Base-by-base conservation (phyloP, 2,113 vertebrate genomes). In the Pelusios castaneus region DNA sequence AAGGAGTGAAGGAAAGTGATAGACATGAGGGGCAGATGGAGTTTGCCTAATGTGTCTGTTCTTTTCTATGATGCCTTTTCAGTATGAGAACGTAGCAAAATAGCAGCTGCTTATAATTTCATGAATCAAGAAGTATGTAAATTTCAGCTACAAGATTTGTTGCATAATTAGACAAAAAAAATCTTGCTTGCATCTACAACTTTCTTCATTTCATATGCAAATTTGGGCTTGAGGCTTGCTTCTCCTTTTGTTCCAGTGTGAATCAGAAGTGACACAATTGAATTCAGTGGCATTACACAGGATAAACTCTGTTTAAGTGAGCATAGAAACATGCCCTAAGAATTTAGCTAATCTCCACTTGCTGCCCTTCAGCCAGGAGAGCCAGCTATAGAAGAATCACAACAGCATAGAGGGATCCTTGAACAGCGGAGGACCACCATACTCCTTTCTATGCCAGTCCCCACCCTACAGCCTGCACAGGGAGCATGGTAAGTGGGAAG, bases 121-220 rank as follows among this genome's bases (percentile, higher is more conserved):
- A 98, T 98, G 98, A 98, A 98, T 98, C 98, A 98, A 98, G 98
- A 98, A 97, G 96, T 97, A 98, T 98, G 98, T 98, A 98, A 98
- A 98, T 98, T 96, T 97, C 91, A 95, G 94, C 96, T 93, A 96
- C 94, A 97, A 97, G 97, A 98, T 97, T 98, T 97, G 97, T 97
- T 95, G 97, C 97, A 92, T 97, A 96, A 95, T 94, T 95, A 95
- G 94, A 96, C 82, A 87, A 86, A 87, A 82, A 92, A 88, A 76
- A 97, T 95, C 94, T 94, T 96, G 96, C 95, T 96, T 97, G 94
- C 97, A 95, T 97, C 94, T 95, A 95, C 96, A 96, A 77, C 94
- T 96, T 97, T 82, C 90, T 91, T 91, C 81, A 91, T 94, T 91
- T 80, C 5, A 29, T 92, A 92, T 96, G 94, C 92, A 96, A 94